Evolutionary conservation across 1,140 invertebrate species (phyloP).

Genomic region (Battus philenor): DNA sequence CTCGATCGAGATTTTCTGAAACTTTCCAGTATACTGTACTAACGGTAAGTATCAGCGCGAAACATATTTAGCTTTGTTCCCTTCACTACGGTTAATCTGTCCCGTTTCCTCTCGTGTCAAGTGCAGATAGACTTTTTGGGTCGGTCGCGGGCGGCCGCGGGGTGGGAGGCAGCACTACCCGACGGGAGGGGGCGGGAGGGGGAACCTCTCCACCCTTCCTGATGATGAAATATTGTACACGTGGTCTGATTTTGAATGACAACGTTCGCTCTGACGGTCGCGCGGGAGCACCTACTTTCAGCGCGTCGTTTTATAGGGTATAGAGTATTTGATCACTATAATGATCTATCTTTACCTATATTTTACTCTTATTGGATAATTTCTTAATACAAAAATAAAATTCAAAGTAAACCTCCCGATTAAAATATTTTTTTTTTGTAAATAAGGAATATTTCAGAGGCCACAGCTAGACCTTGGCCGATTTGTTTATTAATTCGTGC

Average conservation of each 20-base stretch:
- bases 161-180: conserved; percentile 11
- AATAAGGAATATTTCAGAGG: conserved; percentile 45
- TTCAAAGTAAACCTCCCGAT: conserved; percentile 18
- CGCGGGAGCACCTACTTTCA: conserved; percentile 49
- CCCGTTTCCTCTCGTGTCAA: conserved; percentile 72
- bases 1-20: conserved; percentile 28
- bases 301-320: conserved; percentile 60
- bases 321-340: conserved; percentile 58
- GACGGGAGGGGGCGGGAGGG: conserved; percentile 21
- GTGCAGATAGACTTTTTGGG: conserved; percentile 74
- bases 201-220: conserved; percentile 44
- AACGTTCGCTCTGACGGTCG: conserved; percentile 71
- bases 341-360: conserved; percentile 29
- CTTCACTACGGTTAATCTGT: conserved; percentile 74
- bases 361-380: neutral
- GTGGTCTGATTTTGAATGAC: conserved; percentile 81
- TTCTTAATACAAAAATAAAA: conserved; percentile 22
- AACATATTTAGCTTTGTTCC: conserved; percentile 75
- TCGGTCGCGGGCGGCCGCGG: conserved; percentile 35
- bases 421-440: too few species aligned
- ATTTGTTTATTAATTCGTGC: conserved; percentile 68
- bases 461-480: conserved; percentile 50
- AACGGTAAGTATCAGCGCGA: conserved; percentile 65
- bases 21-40: conserved; percentile 39
- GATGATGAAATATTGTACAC: conserved; percentile 82